Conservation (phyloP, 2,797 vertebrate species). For the Hydrolagus colliei region DNA sequence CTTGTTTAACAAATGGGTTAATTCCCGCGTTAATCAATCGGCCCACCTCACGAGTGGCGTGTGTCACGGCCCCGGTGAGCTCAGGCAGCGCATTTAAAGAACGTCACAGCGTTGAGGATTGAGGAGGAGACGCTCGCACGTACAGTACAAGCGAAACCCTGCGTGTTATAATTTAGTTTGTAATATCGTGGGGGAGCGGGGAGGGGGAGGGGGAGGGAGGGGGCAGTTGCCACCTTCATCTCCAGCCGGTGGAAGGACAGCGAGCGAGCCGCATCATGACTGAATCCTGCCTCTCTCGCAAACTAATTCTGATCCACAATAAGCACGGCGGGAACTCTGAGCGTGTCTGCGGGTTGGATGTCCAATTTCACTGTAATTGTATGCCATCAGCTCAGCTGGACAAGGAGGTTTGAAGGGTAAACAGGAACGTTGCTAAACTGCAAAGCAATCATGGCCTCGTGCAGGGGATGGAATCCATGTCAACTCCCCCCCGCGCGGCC, state of each 20-base stretch:
- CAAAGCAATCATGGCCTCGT: constrained; percentile 41
- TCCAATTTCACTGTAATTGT: constrained; percentile 18
- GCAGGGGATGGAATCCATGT: constrained; percentile 42
- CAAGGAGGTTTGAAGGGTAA: constrained; percentile 49
- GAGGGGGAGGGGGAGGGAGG: background rate
- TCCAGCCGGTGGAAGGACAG: constrained; percentile 1
- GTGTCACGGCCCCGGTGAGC: too few species aligned
- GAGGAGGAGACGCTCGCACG: too few species aligned
- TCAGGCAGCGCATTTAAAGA: too few species aligned
- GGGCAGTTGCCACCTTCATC: background rate
- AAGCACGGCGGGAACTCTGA: constrained; percentile 17
- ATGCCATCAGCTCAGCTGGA: constrained; percentile 27
- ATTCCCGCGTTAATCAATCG: too few species aligned
- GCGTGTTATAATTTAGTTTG: too few species aligned
- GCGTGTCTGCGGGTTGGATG: constrained; percentile 31
- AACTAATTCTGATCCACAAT: background rate
- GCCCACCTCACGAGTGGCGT: too few species aligned
- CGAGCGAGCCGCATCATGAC: constrained; percentile 1
- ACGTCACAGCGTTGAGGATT: too few species aligned
- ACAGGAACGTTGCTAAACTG: constrained; percentile 15
- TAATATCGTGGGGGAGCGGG: background rate
- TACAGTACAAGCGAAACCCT: too few species aligned
- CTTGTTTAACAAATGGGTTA: too few species aligned
- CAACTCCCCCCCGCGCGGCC: constrained; percentile 37
- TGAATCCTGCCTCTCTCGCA: background rate